Evolutionary conservation across 2,888 invertebrate genomes (phyloP).

Genomic region (Gortyna flavago): DNA sequence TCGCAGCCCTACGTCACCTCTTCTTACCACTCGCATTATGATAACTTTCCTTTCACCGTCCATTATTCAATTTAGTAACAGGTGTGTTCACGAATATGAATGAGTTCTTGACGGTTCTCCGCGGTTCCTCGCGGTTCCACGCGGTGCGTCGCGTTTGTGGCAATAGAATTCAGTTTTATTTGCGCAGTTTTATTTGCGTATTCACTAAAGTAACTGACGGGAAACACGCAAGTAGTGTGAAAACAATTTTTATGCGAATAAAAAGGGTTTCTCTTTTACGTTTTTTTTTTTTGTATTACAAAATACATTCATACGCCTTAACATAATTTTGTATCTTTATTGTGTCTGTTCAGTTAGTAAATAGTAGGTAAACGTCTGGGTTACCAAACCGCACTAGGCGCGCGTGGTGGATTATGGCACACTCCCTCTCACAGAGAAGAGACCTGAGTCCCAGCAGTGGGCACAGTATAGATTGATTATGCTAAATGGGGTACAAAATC

Average conservation of each 20-base stretch:
- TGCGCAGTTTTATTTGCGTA: constrained; percentile 61
- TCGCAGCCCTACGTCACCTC: constrained; percentile 63
- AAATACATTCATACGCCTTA: background rate
- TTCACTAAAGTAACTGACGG: constrained; percentile 50
- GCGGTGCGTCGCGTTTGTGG: constrained; percentile 66
- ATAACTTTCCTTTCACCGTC: constrained; percentile 86
- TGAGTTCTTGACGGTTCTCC: constrained; percentile 67
- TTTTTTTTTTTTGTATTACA: background rate
- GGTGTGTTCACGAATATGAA: constrained; percentile 85
- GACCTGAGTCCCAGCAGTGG: background rate
- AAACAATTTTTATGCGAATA: constrained; percentile 33
- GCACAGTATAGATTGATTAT: background rate
- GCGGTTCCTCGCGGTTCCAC: constrained; percentile 57
- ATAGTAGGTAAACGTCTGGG: background rate
- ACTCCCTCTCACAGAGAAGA: background rate
- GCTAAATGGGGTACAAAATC: background rate
- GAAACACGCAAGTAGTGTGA: constrained; percentile 40
- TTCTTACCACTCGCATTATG: constrained; percentile 76
- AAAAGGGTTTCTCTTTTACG: background rate
- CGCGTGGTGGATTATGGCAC: background rate
- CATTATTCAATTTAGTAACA: constrained; percentile 88
- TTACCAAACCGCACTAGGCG: background rate
- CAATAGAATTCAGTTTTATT: constrained; percentile 55
- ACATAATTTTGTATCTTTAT: too few species aligned
- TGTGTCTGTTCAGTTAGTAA: background rate